These are phyloP conservation scores for Trachelipus rathkii DNA, from an alignment of 1,140 invertebrate species.

Conservation along the genomic window DNA sequence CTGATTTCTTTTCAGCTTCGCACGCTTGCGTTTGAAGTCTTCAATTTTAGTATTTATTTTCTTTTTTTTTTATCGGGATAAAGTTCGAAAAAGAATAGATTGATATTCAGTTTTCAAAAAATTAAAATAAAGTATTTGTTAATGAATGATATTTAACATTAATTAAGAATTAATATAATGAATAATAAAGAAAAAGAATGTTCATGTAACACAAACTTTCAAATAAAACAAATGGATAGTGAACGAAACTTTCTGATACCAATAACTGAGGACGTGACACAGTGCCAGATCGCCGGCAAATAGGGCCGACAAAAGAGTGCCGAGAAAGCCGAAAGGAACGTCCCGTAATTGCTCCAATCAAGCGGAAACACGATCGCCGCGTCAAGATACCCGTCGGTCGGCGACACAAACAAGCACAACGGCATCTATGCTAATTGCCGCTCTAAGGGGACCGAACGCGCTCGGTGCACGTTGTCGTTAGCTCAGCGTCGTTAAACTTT, in stretches of 20 bases:
- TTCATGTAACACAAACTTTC: not conserved
- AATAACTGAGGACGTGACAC: constrained; percentile 6
- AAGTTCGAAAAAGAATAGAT: not conserved
- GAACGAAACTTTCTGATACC: not conserved
- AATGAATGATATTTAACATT: not conserved
- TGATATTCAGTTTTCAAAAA: not conserved
- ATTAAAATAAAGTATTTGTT: not conserved
- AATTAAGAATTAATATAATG: not conserved
- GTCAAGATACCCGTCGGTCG: constrained; percentile 4
- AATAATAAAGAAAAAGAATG: not conserved
- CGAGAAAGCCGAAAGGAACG: not conserved
- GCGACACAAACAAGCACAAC: not conserved
- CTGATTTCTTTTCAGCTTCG: not conserved
- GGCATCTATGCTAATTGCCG: constrained; percentile 6
- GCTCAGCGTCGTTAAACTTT: constrained; percentile 1
- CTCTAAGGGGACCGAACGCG: not conserved
- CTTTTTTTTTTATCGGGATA: not conserved
- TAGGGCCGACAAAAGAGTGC: not conserved
- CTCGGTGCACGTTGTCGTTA: not conserved
- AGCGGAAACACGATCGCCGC: constrained; percentile 6
- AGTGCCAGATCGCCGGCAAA: not conserved
- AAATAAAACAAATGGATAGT: not conserved
- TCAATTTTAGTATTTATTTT: not conserved
- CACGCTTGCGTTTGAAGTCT: not conserved
- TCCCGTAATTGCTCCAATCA: not conserved